Evolutionary conservation across 1,140 invertebrate species (phyloP), one percentile per base, ranked within the genome.

Genomic region (Trachelipus rathkii): DNA sequence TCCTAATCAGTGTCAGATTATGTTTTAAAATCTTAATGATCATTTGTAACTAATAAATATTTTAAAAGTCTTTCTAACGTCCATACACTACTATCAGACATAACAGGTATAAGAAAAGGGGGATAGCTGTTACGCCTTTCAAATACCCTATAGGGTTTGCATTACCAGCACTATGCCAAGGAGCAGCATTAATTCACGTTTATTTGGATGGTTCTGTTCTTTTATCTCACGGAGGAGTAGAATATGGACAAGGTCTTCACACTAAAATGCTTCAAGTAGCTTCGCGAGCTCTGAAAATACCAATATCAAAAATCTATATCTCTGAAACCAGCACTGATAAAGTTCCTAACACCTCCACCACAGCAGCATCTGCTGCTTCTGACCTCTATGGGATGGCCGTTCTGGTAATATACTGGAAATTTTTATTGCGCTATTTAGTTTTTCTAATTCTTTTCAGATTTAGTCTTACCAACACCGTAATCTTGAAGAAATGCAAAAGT

Each of bases 331-430:
- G 91, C 15, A 97, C 95, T 0, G 94, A 96, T 83, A 96, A 95
- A 86, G 94, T 98, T 0, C 94, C 96, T 0, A 98, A 98, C 84
- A 93, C 94, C 0, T 93, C 93, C 44, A 88, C 95, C 0, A 96
- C 96, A n/a, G 95, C 95, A 33, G 96, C 94, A 2, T 96, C 94
- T 86, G 89, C 90, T 67, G 90, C 92, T 11, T 96, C 95, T 1
- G 95, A 98, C 88, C 84, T 98, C 0, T 96, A 97, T 86, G 95
- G 95, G 79, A 95, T 96, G 92, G 96, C 96, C 19, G 89, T 98
- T 70, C 83, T 95, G 82, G 91, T 92, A 85, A 86, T 33, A 33
- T 33, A 3, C 2, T 33, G 6, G 33, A 33, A 6, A 33, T 1
- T 3, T 33, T 33, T 6, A 33, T 33, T 6, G 33, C 33, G 1